Percentiles rank a stretch among this genome's conserved stretches.
These are phyloP conservation scores for Hydrochoerus hydrochaeris DNA, from an alignment of 2,113 vertebrate genomes.

Conservation along the genomic window DNA sequence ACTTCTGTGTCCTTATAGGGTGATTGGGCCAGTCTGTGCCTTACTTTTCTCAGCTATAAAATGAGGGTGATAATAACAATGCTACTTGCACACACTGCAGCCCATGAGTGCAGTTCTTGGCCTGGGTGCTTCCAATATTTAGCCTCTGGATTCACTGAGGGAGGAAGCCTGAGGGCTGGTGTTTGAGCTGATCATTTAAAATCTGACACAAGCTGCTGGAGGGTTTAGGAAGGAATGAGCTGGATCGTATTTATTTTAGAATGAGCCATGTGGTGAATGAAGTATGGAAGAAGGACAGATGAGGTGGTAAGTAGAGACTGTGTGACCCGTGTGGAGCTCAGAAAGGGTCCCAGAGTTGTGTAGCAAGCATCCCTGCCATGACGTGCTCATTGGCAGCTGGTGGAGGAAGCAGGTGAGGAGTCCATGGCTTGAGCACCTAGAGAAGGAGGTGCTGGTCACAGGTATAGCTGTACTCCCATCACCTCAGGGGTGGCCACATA, in stretches of 20 bases:
- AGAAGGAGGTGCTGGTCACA: not conserved
- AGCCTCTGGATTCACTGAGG: not conserved
- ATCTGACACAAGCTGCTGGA: not conserved
- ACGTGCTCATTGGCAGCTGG: not conserved
- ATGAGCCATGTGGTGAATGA: not conserved
- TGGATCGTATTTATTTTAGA: not conserved
- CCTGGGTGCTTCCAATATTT: accelerated
- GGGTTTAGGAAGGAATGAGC: not conserved
- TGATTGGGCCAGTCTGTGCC: not conserved
- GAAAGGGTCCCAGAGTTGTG: not conserved
- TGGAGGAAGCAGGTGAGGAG: accelerated
- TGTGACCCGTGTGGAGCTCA: accelerated
- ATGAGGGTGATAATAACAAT: not conserved
- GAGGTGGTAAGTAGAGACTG: not conserved
- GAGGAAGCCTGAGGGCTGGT: not conserved
- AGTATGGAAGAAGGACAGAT: not conserved
- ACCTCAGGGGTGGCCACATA: not conserved
- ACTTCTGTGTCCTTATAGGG: not conserved
- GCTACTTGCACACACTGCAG: not conserved
- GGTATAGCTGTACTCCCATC: too few species aligned
- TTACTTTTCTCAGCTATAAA: slow-evolving; percentile 16
- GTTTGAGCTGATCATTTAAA: not conserved
- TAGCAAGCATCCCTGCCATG: not conserved
- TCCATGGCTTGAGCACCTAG: not conserved
- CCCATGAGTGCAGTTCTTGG: too few species aligned